Conservation (phyloP, 2,797 vertebrate genomes). For the Numenius phaeopus region DNA sequence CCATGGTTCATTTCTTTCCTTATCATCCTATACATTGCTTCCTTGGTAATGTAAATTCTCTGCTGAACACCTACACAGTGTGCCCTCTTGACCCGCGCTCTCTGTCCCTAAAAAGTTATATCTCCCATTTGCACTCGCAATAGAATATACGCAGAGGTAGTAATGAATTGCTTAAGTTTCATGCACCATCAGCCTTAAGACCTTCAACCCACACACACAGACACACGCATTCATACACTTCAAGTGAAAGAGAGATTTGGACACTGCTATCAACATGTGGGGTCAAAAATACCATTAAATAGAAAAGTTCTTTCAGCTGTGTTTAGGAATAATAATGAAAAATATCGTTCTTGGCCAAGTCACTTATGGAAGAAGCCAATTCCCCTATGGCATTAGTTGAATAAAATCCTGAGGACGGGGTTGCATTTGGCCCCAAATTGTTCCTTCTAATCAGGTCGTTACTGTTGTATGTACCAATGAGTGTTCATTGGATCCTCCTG, state of each 20-base stretch:
- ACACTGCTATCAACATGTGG: conserved; percentile 74
- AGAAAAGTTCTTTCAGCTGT: conserved; percentile 70
- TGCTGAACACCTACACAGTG: conserved; percentile 54
- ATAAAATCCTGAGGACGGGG: not conserved
- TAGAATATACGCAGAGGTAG: conserved; percentile 45
- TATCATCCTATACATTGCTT: conserved; percentile 55
- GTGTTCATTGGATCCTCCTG: conserved; percentile 63
- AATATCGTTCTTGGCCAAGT: conserved; percentile 70
- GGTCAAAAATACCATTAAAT: conserved; percentile 69
- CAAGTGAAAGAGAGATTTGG: conserved; percentile 76
- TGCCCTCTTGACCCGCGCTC: conserved; percentile 24
- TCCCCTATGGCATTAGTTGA: conserved; percentile 26
- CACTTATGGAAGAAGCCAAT: conserved; percentile 60
- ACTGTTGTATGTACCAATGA: not conserved
- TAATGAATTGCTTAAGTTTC: conserved; percentile 63
- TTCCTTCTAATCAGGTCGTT: conserved; percentile 58
- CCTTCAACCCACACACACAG: conserved; percentile 34
- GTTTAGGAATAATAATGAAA: conserved; percentile 68
- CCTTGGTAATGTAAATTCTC: conserved; percentile 54
- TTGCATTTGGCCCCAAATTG: conserved; percentile 39
- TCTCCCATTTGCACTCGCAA: conserved; percentile 34
- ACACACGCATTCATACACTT: conserved; percentile 23
- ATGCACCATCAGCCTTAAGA: conserved; percentile 73
- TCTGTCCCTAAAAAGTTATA: not conserved
- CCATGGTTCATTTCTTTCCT: conserved; percentile 25